These are phyloP conservation scores for Cetonia aurata DNA, from an alignment of 2,888 invertebrate genomes.

Conservation along the genomic window DNA sequence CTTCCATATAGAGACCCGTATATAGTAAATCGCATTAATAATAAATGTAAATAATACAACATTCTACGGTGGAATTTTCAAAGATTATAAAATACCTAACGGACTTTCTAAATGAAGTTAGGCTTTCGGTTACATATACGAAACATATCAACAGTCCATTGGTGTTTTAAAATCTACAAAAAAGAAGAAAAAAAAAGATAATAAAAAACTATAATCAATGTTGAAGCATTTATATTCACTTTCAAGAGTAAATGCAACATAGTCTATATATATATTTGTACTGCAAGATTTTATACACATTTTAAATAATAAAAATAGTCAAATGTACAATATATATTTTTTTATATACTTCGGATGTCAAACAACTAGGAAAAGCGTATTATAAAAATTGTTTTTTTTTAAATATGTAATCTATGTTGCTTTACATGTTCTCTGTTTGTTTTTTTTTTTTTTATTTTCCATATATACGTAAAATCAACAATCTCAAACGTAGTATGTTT, in stretches of 20 bases:
- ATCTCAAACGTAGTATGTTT: slow-evolving; percentile 26
- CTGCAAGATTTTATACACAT: slow-evolving; percentile 46
- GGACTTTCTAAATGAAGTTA: slow-evolving; percentile 1
- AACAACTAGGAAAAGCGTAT: slow-evolving; percentile 47
- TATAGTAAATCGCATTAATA: slow-evolving; percentile 60
- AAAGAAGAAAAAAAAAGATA: slow-evolving; percentile 28
- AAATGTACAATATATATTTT: slow-evolving; percentile 45
- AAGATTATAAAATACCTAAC: slow-evolving; percentile 28
- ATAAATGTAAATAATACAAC: slow-evolving; percentile 57
- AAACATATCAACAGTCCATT: slow-evolving; percentile 2
- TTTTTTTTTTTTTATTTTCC: slow-evolving; percentile 9
- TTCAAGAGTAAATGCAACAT: slow-evolving; percentile 49
- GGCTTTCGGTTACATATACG: slow-evolving; percentile 3
- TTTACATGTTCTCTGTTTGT: slow-evolving; percentile 41
- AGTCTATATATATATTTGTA: slow-evolving; percentile 47
- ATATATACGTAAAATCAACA: slow-evolving; percentile 31
- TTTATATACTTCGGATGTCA: slow-evolving; percentile 35
- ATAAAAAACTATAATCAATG: slow-evolving; percentile 47
- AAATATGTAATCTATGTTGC: slow-evolving; percentile 48
- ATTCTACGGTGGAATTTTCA: slow-evolving; percentile 53
- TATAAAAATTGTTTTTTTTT: slow-evolving; percentile 40
- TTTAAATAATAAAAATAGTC: slow-evolving; percentile 47
- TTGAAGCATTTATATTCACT: slow-evolving; percentile 49
- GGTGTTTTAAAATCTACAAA: slow-evolving; percentile 35
- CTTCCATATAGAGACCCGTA: slow-evolving; percentile 63